phyloP scores from a whole-genome alignment of 2,797 vertebrate species.

The Rhinatrema bivittatum region DNA sequence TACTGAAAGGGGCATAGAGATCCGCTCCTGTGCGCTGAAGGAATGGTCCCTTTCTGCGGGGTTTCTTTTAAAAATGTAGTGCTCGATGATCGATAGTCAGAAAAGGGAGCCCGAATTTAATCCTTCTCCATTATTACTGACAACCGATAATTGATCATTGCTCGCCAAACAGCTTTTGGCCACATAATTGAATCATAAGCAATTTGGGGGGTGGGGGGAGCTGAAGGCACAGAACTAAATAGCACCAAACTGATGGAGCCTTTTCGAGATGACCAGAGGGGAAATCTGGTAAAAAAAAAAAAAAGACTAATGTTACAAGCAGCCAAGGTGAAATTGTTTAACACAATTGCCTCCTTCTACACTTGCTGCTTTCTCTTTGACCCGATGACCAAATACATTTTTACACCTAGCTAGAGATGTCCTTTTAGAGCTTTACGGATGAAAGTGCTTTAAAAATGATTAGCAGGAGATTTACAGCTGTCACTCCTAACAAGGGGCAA shows the following conservation, averaged over 20 bases:
- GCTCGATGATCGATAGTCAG: slow-evolving; percentile 29
- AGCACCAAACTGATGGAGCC: slow-evolving; percentile 6
- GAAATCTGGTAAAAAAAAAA: slow-evolving; percentile 9
- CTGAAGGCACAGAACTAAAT: slow-evolving; percentile 4
- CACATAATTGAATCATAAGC: slow-evolving; percentile 65
- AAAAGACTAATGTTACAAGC: slow-evolving; percentile 11
- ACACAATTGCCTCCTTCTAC: slow-evolving; percentile 23
- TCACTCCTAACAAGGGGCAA: slow-evolving; percentile 32
- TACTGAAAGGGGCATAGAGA: too few relatives aligned
- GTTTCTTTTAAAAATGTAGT: slow-evolving; percentile 31
- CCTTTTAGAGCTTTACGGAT: slow-evolving; percentile 42
- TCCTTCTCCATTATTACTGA: slow-evolving; percentile 67
- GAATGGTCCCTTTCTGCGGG: too few relatives aligned
- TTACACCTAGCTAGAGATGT: slow-evolving; percentile 21
- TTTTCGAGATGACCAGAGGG: background rate
- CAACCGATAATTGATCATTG: slow-evolving; percentile 73
- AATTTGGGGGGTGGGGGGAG: slow-evolving; percentile 42
- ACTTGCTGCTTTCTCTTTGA: slow-evolving; percentile 39
- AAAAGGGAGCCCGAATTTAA: slow-evolving; percentile 20
- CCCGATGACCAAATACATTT: slow-evolving; percentile 29
- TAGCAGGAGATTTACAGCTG: slow-evolving; percentile 42
- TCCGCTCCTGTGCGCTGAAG: too few relatives aligned
- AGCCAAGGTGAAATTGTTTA: slow-evolving; percentile 24
- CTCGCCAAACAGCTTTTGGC: slow-evolving; percentile 60
- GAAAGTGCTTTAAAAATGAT: slow-evolving; percentile 41